Base-by-base conservation (phyloP, 2,888 invertebrate genomes). In the Eumerus sabulonum region DNA sequence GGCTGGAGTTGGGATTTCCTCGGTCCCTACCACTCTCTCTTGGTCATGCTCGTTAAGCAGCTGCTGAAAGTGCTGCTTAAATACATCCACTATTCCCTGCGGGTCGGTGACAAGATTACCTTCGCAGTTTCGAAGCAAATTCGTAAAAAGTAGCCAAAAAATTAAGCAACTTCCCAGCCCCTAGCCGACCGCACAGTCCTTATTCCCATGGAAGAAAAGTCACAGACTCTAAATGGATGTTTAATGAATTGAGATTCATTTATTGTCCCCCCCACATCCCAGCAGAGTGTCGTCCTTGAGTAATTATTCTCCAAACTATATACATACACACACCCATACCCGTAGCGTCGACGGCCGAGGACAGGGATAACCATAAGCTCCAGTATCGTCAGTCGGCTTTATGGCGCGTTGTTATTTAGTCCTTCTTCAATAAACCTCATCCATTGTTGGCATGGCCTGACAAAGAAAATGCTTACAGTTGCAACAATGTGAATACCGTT, bases 191-290 rank as follows among this genome's bases (percentile, higher is more conserved):
- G 67, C 77, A 18, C 42, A 63, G 72, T 72, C 0, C 0, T 16
- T 38, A 1, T 11, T 5, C 35, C 14, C 1, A 17, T 35, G 1
- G 4, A 54, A 59, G 48, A 17, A 50, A 57, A 67, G 63, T 35
- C 50, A 11, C 42, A 67, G 62, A n/a, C 57, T 67, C 59, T 72
- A 74, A 74, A 60, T 79, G 79, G 68, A 64, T 73, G 63, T 63
- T 57, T 47, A 79, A 79, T 70, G 70, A 79, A 79, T 74, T 70
- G 74, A 73, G 70, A 79, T 79, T 79, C 68, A 74, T 74, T 79
- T 79, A 79, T 64, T 59, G 51, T 70, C 50, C 54, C 50, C 53
- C 67, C 27, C 27, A 27, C n/a, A n/a, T n/a, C n/a, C 50, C 17
- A 45, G 57, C 64, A 79, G 79, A 64, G 54, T 67, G 56, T 40